Evolutionary conservation across 2,113 vertebrate species (phyloP), one percentile per base, ranked within the genome.

Genomic region (Alligator mississippiensis): DNA sequence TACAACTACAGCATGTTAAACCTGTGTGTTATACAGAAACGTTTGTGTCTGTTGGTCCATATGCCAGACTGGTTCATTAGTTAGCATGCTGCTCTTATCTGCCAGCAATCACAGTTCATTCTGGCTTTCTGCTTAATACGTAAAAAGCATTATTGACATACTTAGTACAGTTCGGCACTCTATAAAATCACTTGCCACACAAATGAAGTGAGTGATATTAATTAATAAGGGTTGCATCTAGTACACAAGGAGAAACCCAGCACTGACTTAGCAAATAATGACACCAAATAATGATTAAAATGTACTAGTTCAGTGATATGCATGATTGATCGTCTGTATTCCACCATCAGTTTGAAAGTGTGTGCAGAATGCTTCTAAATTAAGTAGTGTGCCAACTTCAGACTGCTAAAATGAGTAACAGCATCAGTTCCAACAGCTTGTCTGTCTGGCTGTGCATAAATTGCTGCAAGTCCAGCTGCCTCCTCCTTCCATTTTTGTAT

Each of bases 391-490:
- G 81, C 93, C 82, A 90, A 38, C 34, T 84, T 55, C 82, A 95
- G 90, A 55, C 82, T 94, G 75, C 90, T 88, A 82, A 94, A 91
- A 90, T 68, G 74, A n/a, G 47, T 64, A 93, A 66, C 64, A 62
- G 28, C 84, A 90, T 70, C 90, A 77, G 0, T 30, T 93, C 74
- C 76, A 96, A 74, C 89, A 95, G 90, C 62, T 92, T 90, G 88
- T 11, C 54, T 94, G 84, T 27, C 24, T 92, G 87, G 16, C 82
- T 96, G 9, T 86, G 57, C 76, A 88, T 85, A 92, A 94, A 93
- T 85, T 57, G 80, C 27, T 92, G 38, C 54, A 21, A 87, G 86
- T 94, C 84, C 82, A 90, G 89, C 79, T 93, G 91, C 66, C 91
- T 94, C 70, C 77, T 88, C 64, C 22, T 62, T 85, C 80, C 4